Evolutionary conservation across 2,888 invertebrate species (phyloP).

Genomic region (Cryptophagus acutangulus): DNA sequence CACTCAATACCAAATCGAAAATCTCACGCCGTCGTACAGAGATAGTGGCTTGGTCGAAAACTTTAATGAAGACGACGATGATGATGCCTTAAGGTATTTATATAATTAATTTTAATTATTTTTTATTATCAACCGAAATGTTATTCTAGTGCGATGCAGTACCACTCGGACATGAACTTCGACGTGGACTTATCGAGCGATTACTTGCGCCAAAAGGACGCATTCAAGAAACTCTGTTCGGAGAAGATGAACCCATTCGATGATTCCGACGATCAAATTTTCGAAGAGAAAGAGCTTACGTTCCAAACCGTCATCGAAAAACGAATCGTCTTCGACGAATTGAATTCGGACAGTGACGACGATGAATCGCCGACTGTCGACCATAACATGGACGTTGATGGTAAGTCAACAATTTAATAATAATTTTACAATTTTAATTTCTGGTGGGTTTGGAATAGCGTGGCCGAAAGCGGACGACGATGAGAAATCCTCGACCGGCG

Average conservation of each 20-base stretch:
- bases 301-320: conserved; percentile 51
- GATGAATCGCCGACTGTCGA: conserved; percentile 48
- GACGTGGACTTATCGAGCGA: conserved; percentile 51
- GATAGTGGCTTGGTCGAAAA: conserved; percentile 56
- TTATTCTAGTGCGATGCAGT: conserved; percentile 37
- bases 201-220: conserved; percentile 49
- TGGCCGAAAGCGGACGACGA: conserved; percentile 29
- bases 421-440: conserved; percentile 9
- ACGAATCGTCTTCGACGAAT: conserved; percentile 38
- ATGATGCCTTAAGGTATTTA: conserved; percentile 54
- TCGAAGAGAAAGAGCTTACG: conserved; percentile 49
- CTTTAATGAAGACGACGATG: conserved; percentile 59
- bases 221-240: conserved; percentile 58
- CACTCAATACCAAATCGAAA: conserved; percentile 59
- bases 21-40: conserved; percentile 57
- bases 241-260: conserved; percentile 44
- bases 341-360: conserved; percentile 51
- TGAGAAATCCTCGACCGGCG: conserved; percentile 2
- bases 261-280: conserved; percentile 47
- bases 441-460: conserved; percentile 43
- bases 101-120: conserved; percentile 31
- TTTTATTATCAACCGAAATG: conserved; percentile 6
- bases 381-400: conserved; percentile 46
- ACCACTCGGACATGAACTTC: conserved; percentile 44
- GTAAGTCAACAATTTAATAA: conserved; percentile 40